Conservation (phyloP, 2,113 vertebrate species). For the Neodon shergylaensis region DNA sequence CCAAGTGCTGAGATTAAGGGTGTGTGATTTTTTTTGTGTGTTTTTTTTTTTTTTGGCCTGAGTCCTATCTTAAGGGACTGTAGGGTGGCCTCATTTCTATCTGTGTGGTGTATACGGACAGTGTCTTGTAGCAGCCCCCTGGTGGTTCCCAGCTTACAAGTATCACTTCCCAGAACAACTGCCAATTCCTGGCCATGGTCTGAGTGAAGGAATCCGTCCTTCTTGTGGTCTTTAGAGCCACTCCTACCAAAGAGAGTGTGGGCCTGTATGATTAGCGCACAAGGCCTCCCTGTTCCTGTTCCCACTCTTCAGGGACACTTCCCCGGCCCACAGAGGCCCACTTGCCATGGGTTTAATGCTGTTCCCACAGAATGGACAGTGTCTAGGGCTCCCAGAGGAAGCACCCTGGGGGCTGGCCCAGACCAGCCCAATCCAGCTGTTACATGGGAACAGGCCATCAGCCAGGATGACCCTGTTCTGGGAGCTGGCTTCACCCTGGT, state of each 20-base stretch:
- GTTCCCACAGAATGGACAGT: constrained; percentile 59
- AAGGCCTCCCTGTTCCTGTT: background rate
- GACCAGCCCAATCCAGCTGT: constrained; percentile 48
- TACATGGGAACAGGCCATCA: background rate
- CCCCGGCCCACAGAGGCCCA: background rate
- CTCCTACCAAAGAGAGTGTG: too few relatives aligned
- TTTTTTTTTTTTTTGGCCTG: background rate
- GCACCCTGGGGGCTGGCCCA: constrained; percentile 63
- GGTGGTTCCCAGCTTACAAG: background rate
- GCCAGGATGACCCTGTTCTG: background rate
- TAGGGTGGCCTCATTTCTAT: background rate
- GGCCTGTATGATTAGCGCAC: background rate
- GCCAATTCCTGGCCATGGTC: background rate
- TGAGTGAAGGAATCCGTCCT: background rate
- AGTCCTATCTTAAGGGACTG: too few relatives aligned
- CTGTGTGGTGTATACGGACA: background rate
- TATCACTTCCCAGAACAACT: background rate
- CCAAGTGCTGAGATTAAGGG: too few relatives aligned
- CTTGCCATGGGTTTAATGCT: background rate
- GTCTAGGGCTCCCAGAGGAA: constrained; percentile 68
- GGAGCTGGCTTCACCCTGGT: accelerated
- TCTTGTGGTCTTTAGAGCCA: background rate
- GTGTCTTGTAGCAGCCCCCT: background rate
- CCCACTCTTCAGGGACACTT: background rate
- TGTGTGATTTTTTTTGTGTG: too few relatives aligned